phyloP scores from a whole-genome alignment of 2,797 vertebrate species.

The Naso thynnoides region DNA sequence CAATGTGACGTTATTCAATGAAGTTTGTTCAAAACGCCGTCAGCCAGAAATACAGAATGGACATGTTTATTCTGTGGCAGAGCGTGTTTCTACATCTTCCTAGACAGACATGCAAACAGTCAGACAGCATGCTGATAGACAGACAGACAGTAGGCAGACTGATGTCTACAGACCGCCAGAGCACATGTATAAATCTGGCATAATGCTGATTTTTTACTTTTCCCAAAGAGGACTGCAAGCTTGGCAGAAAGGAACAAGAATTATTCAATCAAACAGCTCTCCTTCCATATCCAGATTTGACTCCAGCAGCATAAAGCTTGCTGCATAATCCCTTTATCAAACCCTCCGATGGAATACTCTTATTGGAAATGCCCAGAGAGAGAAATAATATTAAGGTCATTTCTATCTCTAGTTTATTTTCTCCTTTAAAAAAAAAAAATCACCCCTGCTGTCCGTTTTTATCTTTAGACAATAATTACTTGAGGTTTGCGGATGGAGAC shows the following conservation, averaged over 20 bases:
- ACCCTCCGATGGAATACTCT: constrained; percentile 81
- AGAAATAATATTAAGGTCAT: constrained; percentile 86
- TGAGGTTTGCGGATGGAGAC: constrained; percentile 65
- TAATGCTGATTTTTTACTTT: constrained; percentile 87
- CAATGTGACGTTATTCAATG: neutral
- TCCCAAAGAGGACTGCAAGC: constrained; percentile 82
- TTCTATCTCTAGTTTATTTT: constrained; percentile 85
- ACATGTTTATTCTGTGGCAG: neutral
- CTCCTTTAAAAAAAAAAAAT: constrained; percentile 64
- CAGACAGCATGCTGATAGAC: constrained; percentile 7
- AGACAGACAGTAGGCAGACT: constrained; percentile 34
- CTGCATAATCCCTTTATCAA: constrained; percentile 88
- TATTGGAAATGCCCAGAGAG: constrained; percentile 78
- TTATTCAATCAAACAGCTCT: constrained; percentile 86
- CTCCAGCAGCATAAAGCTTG: constrained; percentile 80
- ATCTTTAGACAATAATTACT: constrained; percentile 83
- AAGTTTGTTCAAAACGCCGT: neutral
- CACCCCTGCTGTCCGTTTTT: constrained; percentile 73
- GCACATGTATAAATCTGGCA: constrained; percentile 82
- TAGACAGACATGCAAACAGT: constrained; percentile 3
- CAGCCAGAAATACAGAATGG: constrained; percentile 3
- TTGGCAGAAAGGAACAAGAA: constrained; percentile 87
- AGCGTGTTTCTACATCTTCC: neutral
- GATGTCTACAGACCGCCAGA: constrained; percentile 51
- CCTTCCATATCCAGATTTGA: constrained; percentile 85